Base-by-base conservation (phyloP, 1,140 invertebrate genomes). In the Akabosia matsudoensis region DNA sequence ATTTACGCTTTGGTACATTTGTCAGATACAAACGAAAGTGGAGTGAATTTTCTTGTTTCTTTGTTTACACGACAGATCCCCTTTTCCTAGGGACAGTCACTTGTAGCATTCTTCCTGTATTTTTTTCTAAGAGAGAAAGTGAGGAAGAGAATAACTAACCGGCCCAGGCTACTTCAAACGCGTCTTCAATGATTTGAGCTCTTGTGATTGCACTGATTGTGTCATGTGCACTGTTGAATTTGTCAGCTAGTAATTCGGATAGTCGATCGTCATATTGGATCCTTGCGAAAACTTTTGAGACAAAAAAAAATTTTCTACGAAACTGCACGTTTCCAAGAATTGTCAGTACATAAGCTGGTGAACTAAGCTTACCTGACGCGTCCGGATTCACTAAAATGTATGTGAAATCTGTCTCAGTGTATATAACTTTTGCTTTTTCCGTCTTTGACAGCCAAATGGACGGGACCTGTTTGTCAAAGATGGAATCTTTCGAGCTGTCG, bases 341-440 rank as follows among this genome's bases (percentile, higher is more conserved):
- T n/a, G n/a, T n/a, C n/a, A n/a, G n/a, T n/a, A n/a, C n/a, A n/a
- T n/a, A n/a, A n/a, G n/a, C n/a, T n/a, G n/a, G n/a, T n/a, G n/a
- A 24, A 28, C 56, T 13, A 64, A 7, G 1, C 34, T 70, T 76
- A 76, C 75, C 70, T 71, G 75, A 52, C n/a, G 67, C 75, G 26
- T 52, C 51, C 13, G 3, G 1, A 16, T 76, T 76, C 14, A 76
- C 16, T 4, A 76, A 1, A 71, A 76, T 61, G 70, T 70, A 76
- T 34, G 72, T 37, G 10, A 22, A 34, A 10, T 72, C 45, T 56
- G 24, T 26, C 28, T 34, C 26, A 4, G 33, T 30, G 4, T 33
- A 33, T 30, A 70, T 54, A 18, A 73, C 13, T 61, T 72, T 18
- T 1, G 37, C 61, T 1, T 45, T 13, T 18, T 72, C 18, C 24